phyloP scores from a whole-genome alignment of 2,113 vertebrate genomes.

The Triplophysa siluroides region DNA sequence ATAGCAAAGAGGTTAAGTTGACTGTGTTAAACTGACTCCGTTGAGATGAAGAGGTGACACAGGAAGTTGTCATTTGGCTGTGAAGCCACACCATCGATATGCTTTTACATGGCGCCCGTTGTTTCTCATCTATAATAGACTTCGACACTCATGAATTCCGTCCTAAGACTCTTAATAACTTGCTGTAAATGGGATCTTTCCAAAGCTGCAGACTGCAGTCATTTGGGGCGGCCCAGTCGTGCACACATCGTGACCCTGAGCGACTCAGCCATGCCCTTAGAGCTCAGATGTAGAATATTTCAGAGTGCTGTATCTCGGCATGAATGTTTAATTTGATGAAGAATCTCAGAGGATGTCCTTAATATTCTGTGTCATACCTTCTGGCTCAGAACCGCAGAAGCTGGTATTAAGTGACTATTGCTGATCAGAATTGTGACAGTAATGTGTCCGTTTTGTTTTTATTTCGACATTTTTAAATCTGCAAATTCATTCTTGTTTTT shows the following conservation, averaged over 20 bases:
- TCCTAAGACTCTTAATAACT: not conserved
- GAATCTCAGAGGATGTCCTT: not conserved
- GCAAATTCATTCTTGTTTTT: not conserved
- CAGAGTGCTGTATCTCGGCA: not conserved
- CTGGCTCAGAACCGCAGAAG: not conserved
- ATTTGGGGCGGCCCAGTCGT: not conserved
- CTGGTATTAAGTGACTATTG: not conserved
- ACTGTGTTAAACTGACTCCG: not conserved
- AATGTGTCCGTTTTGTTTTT: not conserved
- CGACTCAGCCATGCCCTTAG: not conserved
- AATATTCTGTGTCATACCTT: constrained; percentile 17
- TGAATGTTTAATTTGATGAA: constrained; percentile 15
- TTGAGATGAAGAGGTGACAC: not conserved
- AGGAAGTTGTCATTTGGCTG: not conserved
- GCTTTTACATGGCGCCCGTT: not conserved
- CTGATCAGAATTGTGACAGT: not conserved
- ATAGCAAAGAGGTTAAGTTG: not conserved
- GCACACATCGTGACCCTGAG: not conserved
- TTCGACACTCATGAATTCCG: not conserved
- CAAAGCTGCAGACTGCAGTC: not conserved
- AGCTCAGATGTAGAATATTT: not conserved
- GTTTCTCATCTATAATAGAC: not conserved
- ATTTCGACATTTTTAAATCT: not conserved
- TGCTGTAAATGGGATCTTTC: not conserved
- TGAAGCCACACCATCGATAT: not conserved